Evolutionary conservation across 2,113 vertebrate genomes (phyloP).

Genomic region (Hemiprocne comata): DNA sequence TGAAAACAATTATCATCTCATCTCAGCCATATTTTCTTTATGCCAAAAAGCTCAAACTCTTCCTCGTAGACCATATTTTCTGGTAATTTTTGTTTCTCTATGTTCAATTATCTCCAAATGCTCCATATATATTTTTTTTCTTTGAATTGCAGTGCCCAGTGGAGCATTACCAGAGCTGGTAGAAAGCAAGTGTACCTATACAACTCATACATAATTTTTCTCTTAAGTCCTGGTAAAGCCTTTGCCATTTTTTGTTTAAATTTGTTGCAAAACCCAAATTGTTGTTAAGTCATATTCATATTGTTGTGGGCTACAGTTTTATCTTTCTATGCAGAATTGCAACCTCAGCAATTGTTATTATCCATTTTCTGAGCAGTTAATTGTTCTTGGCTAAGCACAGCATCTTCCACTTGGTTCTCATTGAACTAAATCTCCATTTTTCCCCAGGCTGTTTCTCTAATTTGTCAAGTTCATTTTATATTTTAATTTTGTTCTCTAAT

Average conservation of each 20-base stretch:
- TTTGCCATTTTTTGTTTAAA: not conserved
- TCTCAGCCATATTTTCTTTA: not conserved
- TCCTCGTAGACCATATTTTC: not conserved
- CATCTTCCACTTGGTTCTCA: conserved; percentile 41
- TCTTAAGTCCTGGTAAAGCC: not conserved
- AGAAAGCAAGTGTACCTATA: not conserved
- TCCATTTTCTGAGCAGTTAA: conserved; percentile 27
- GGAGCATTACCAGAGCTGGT: not conserved
- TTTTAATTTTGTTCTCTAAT: conserved; percentile 43
- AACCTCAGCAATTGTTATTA: conserved; percentile 5
- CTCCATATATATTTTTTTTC: not conserved
- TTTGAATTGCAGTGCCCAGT: not conserved
- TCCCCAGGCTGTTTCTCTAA: conserved; percentile 22
- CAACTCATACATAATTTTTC: not conserved
- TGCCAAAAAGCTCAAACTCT: not conserved
- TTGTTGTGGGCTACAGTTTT: not conserved
- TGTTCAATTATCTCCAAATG: not conserved
- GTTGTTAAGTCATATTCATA: not conserved
- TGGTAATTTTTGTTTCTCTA: not conserved
- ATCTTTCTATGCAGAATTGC: not conserved
- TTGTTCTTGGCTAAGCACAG: conserved; percentile 25
- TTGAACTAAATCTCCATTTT: conserved; percentile 12
- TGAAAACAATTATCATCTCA: not conserved
- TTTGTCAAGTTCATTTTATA: conserved; percentile 53
- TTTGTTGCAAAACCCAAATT: not conserved